These are phyloP conservation scores for Propithecus deckenii DNA, from an alignment of 2,797 vertebrate genomes.

Conservation along the genomic window DNA sequence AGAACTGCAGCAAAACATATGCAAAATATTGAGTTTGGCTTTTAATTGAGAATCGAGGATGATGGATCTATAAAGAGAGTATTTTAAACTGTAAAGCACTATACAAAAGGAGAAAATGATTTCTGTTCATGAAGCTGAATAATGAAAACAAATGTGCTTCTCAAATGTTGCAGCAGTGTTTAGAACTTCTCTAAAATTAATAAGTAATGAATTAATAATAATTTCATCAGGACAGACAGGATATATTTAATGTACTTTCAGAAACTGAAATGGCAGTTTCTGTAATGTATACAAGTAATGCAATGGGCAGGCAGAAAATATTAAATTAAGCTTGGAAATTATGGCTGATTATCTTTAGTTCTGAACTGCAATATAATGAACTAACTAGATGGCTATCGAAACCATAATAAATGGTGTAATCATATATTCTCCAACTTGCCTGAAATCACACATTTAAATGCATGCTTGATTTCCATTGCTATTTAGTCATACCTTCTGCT, in stretches of 20 bases:
- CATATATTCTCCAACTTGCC: conserved; percentile 18
- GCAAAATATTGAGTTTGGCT: conserved; percentile 66
- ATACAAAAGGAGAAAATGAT: conserved; percentile 15
- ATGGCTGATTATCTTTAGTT: conserved; percentile 81
- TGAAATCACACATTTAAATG: conserved; percentile 5
- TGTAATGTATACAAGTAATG: conserved; percentile 66
- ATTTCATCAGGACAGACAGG: neutral
- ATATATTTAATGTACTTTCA: conserved; percentile 57
- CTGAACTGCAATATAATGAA: conserved; percentile 80
- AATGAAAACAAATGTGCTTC: conserved; percentile 39
- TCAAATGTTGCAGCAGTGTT: neutral
- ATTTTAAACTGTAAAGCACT: neutral
- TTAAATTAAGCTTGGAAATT: conserved; percentile 82
- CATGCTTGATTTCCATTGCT: conserved; percentile 67
- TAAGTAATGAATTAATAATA: neutral
- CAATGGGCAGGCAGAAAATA: conserved; percentile 79
- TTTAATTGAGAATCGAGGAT: conserved; percentile 66
- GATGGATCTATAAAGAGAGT: neutral
- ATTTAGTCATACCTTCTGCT: conserved; percentile 73
- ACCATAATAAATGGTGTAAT: conserved; percentile 72
- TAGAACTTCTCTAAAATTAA: conserved; percentile 19
- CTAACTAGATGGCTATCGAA: conserved; percentile 80
- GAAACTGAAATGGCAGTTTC: conserved; percentile 65
- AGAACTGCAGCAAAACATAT: conserved; percentile 54
- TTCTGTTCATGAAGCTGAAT: conserved; percentile 38